Base-by-base conservation (phyloP, 2,113 vertebrate species). In the Antechinus stuartii region DNA sequence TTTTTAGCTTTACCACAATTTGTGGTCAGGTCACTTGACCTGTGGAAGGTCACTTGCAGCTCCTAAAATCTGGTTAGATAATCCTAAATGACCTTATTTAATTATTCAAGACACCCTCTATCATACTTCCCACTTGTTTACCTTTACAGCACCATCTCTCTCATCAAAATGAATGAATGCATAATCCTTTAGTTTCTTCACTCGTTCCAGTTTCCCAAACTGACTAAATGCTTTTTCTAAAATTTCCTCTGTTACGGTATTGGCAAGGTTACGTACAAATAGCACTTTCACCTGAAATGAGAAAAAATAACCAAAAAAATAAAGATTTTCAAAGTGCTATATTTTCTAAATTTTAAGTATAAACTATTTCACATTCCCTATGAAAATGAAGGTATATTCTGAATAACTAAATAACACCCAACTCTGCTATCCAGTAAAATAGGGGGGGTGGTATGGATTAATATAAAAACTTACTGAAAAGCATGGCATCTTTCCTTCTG, bases 181-280 rank as follows among this genome's bases (percentile, higher is more conserved):
- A 94, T 99, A 99, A 97, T 99, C 99, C 97, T 99, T 99, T 92
- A 99, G 98, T 96, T 99, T 99, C 99, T 99, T 99, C n/a, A 99
- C 99, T 95, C 99, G 99, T 97, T 99, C 99, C 98, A 99, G 98
- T 96, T 99, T 99, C 53, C 99, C 99, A 98, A 99, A 99, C 94
- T 99, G 98, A 96, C 99, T 99, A 98, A 99, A 99, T 30, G 99
- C 98, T 94, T 99, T 99, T 99, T 99, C 99, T 98, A 99, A 99
- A 94, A 99, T 99, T 97, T 99, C 99, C 97, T 99, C 99, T 1
- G 99, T 99, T 91, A 99, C 99, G 2, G 99, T 99, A 94, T 99
- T 99, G 94, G 99, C 99, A 89, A 99, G 99, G 97, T 99, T 99
- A 56, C 99, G 99, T 91, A 99, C 99, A 98, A 99, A 99, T 95